Percentiles rank a stretch among this genome's conserved stretches.
Evolutionary conservation across 2,888 invertebrate species (phyloP).

Genomic region (Harmothoe impar): DNA sequence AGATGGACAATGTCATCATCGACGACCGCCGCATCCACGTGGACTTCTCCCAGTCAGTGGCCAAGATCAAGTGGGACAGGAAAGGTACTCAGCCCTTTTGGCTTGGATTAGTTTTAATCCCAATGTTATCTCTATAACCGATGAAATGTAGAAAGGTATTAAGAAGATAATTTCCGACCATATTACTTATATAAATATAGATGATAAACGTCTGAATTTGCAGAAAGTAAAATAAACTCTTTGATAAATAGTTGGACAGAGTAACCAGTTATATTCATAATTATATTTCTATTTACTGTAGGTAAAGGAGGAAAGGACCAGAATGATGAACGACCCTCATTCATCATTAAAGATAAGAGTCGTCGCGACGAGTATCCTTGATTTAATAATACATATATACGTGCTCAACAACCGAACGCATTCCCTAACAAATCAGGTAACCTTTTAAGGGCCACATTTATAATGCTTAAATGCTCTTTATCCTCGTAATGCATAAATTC

Average conservation of each 20-base stretch:
- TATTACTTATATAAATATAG: no score
- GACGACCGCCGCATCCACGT: slow-evolving; percentile 99
- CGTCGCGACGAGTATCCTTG: slow-evolving; percentile 61
- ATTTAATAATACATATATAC: neutral
- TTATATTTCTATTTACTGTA: neutral
- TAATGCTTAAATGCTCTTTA: no score
- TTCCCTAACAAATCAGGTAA: no score
- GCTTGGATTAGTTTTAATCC: no score
- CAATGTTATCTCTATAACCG: no score
- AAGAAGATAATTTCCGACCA: no score
- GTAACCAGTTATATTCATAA: neutral
- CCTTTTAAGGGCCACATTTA: no score
- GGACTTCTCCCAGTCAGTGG: slow-evolving; percentile 99
- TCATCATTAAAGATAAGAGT: slow-evolving; percentile 49
- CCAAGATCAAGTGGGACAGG: slow-evolving; percentile 86
- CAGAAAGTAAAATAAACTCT: no score
- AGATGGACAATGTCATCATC: slow-evolving; percentile 99
- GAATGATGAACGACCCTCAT: slow-evolving; percentile 44
- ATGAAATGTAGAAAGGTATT: no score
- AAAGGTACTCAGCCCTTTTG: slow-evolving; percentile 56
- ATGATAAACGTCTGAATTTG: no score
- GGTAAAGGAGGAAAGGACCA: slow-evolving; percentile 32
- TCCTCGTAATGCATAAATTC: no score
- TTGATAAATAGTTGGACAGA: neutral
- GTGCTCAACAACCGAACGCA: no score